Evolutionary conservation across 2,113 vertebrate species (phyloP), one percentile per base, ranked within the genome.

Genomic region (Podarcis raffonei): DNA sequence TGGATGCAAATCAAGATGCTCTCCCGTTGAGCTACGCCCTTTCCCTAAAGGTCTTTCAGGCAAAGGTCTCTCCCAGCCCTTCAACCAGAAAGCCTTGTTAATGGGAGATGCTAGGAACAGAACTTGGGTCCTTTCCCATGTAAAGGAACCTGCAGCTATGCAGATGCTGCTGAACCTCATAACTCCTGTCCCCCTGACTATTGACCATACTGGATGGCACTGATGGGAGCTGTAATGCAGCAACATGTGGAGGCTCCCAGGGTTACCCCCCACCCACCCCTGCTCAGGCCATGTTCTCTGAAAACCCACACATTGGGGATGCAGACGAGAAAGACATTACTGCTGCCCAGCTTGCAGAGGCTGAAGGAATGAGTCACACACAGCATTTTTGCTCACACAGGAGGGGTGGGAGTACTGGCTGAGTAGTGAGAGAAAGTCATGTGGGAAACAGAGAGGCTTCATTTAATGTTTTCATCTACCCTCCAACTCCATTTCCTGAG

Each of bases 401-500:
- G 0, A 0, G 1, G 80, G 22, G 16, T n/a, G 76, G 39, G 35
- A 9, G 25, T 25, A 12, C 16, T 35, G 65, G 30, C 30, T 37
- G 66, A 71, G 65, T 27, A 62, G 30, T 37, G 20, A 65, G 3
- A 57, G 3, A 25, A 76, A 0, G 0, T 42, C 3, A 57, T 62
- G 74, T 0, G n/a, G 53, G 42, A 68, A 32, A 66, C 0, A 2
- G 11, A 86, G 11, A 3, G 6, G 37, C 32, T 94, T 89, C 0
- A 0, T 81, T 13, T 9, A 84, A 76, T 37, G 76, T 84, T 93
- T 89, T 90, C 57, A 90, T 89, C 82, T 81, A 81, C 76, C 87
- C 35, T 0, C 48, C 72, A 83, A 90, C 68, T 81, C 68, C 83
- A 81, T 90, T 81, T 72, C 81, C 81, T 85, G 84, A 95, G 93